These are phyloP conservation scores for Sisyra nigra DNA, from an alignment of 2,888 invertebrate species.

Conservation along the genomic window DNA sequence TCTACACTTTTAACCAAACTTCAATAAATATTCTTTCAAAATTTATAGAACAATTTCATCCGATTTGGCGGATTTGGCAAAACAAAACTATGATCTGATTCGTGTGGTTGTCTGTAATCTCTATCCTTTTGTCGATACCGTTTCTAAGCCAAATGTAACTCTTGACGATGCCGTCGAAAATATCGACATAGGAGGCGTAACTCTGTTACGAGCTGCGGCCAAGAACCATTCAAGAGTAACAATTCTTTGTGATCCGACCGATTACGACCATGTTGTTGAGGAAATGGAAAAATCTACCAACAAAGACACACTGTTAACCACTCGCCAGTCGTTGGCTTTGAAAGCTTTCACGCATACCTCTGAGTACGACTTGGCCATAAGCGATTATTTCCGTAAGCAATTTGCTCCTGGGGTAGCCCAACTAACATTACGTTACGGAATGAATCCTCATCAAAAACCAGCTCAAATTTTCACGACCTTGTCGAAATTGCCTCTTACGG, in stretches of 20 bases:
- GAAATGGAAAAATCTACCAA: slow-evolving; percentile 48
- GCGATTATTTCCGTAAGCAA: slow-evolving; percentile 87
- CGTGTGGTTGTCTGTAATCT: slow-evolving; percentile 90
- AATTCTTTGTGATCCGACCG: slow-evolving; percentile 78
- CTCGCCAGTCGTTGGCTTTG: slow-evolving; percentile 63
- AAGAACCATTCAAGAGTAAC: slow-evolving; percentile 94
- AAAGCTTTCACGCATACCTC: slow-evolving; percentile 96
- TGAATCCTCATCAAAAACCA: slow-evolving; percentile 97
- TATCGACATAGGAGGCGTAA: slow-evolving; percentile 94
- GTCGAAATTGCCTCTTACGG: slow-evolving; percentile 65
- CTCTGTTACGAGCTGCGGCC: slow-evolving; percentile 85
- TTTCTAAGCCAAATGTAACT: slow-evolving; percentile 64
- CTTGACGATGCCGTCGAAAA: slow-evolving; percentile 87
- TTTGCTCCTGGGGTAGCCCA: slow-evolving; percentile 66
- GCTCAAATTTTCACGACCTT: slow-evolving; percentile 78
- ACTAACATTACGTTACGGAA: slow-evolving; percentile 78
- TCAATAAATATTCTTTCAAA: too few relatives aligned
- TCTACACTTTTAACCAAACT: too few relatives aligned
- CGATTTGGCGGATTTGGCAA: slow-evolving; percentile 67
- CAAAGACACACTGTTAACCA: slow-evolving; percentile 53
- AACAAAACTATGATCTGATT: slow-evolving; percentile 65
- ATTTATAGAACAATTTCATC: slow-evolving; percentile 42
- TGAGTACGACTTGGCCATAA: slow-evolving; percentile 85
- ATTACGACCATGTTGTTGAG: slow-evolving; percentile 60
- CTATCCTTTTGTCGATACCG: slow-evolving; percentile 85